Conservation (phyloP, 2,797 vertebrate genomes). For the Hypotaenidia okinawae region DNA sequence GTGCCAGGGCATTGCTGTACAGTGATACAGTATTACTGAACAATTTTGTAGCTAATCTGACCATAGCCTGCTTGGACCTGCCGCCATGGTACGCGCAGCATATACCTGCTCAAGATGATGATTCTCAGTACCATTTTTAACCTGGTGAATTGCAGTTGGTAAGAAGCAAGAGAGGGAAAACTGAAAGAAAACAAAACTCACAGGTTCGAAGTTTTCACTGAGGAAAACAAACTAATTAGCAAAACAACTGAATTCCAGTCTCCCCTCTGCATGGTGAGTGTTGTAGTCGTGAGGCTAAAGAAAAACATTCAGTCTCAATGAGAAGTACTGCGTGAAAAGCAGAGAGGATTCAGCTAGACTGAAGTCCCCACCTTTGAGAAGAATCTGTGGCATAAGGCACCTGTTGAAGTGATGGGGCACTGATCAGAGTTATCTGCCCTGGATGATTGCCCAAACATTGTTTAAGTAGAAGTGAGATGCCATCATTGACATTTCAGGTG, state of each 20-base stretch:
- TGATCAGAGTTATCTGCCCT: not conserved
- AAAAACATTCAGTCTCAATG: not conserved
- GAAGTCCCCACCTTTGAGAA: not conserved
- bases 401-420: not conserved
- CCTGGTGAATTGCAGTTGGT: fast-evolving
- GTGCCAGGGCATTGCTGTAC: not conserved
- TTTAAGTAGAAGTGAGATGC: not conserved
- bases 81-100: fast-evolving
- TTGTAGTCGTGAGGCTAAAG: not conserved
- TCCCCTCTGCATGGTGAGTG: not conserved
- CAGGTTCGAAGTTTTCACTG: not conserved
- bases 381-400: not conserved
- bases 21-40: not conserved
- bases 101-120: not conserved
- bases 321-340: not conserved
- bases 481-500: not conserved
- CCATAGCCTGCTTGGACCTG: not conserved
- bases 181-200: not conserved
- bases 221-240: not conserved
- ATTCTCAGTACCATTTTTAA: not conserved
- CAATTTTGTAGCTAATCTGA: not conserved
- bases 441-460: not conserved
- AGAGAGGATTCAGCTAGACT: not conserved
- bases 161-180: not conserved
- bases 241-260: not conserved